Conservation (phyloP, 2,888 invertebrate genomes). For the Philopedon plagiatum region DNA sequence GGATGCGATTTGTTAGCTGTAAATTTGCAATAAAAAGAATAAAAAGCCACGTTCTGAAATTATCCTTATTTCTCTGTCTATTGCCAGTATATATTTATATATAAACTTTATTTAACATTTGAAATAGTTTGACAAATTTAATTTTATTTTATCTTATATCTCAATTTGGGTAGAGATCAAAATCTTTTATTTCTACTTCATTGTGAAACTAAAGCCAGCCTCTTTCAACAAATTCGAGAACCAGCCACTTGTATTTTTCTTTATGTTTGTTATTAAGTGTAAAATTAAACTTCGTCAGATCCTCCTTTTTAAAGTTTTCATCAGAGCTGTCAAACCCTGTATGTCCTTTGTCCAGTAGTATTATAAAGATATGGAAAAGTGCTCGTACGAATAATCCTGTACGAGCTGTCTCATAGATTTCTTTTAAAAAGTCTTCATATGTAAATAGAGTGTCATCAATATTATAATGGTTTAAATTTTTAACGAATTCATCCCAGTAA, state of each 20-base stretch:
- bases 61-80: too few species aligned
- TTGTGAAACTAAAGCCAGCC: slow-evolving; percentile 23
- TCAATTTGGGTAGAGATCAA: too few species aligned
- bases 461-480: neutral
- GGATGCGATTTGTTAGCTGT: too few species aligned
- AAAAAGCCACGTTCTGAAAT: too few species aligned
- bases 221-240: slow-evolving; percentile 22
- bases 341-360: neutral
- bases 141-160: too few species aligned
- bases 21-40: too few species aligned
- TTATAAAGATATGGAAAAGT: neutral
- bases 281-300: neutral
- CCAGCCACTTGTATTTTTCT: slow-evolving; percentile 6
- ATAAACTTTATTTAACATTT: too few species aligned
- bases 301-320: neutral
- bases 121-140: too few species aligned
- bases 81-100: too few species aligned
- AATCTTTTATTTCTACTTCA: too few species aligned
- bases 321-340: too few species aligned
- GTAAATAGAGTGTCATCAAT: neutral
- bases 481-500: neutral
- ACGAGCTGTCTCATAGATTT: neutral
- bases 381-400: neutral
- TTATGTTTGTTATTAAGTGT: slow-evolving; percentile 3
- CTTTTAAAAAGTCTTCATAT: neutral